Base-by-base conservation (phyloP, 2,797 vertebrate genomes). In the Acipenser ruthenus region DNA sequence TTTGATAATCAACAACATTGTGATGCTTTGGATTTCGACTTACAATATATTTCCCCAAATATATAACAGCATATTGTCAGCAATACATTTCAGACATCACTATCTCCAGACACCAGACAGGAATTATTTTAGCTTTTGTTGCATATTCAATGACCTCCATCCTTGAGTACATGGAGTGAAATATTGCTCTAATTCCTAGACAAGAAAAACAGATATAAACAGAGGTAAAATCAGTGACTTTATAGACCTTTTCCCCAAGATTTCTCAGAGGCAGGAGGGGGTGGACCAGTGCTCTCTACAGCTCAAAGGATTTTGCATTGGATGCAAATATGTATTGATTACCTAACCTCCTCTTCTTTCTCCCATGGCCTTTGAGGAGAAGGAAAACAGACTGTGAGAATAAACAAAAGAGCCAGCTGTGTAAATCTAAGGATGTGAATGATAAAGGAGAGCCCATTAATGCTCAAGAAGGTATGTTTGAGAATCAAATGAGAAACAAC, bases 291-390 rank as follows among this genome's bases (percentile, higher is more conserved):
- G 60, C 37, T 18, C 60, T 62, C 60, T 62, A 37, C 15, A 37
- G 13, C 18, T 62, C 18, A 9, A 62, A 62, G 9, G 18, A 62
- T 62, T 12, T 62, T 7, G 62, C 60, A 7, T 62, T 62, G 60
- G 18, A 62, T 62, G 60, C 60, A 62, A 37, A 62, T 62, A 48
- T 48, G 9, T 62, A 62, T 62, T 47, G 60, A 62, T 62, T 62
- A 37, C 23, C 60, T 15, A 60, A 37, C 18, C 60, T 48, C 8
- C 60, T 62, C 60, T 18, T 18, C 9, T 37, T 60, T 48, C 18
- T 18, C 60, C 15, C 18, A 48, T 62, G 8, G 60, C 60, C 60
- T 62, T 62, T 12, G 37, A 9, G 4, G 47, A 62, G 18, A 10
- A 23, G 47, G 47, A 23, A 62, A 37, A 62, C 18, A 62, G 47